Base-by-base conservation (phyloP, 2,888 invertebrate species). In the Sesia apiformis region DNA sequence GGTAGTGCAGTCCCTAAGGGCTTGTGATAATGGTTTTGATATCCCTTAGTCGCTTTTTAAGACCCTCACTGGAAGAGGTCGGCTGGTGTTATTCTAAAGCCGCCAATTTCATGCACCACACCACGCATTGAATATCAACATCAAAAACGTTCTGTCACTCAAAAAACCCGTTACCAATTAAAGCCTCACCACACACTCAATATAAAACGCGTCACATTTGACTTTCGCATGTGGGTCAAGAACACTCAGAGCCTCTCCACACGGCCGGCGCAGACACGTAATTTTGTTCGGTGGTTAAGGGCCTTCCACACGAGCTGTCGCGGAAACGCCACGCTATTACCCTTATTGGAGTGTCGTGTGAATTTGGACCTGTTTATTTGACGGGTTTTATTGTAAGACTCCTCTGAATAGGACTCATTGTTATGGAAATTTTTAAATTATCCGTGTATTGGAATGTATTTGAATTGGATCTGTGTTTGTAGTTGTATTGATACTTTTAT, bases 271-370 rank as follows among this genome's bases (percentile, higher is more conserved):
- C 63, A 63, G 67, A 58, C 70, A 69, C 67, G 64, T 72, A 71
- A 78, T 74, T 75, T 71, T 74, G 67, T 69, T 69, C 69, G n/a
- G 23, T n/a, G 4, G 23, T 46, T n/a, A 46, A 46, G 46, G 46
- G 46, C 46, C 23, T 46, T 46, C 46, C 46, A 46, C 23, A 46
- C 46, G 7, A 46, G 46, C 46, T 46, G n/a, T n/a, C 46, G 46
- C n/a, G 46, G 46, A 4, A 46, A 3, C 46, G 46, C 23, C 46
- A 23, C 46, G 46, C 46, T 46, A 46, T 46, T 46, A 46, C 8
- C 46, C n/a, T 23, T 23, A 23, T n/a, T 46, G 3, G 46, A 46
- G 46, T 46, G 46, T 3, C 43, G 8, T 46, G 43, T 46, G 46
- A 46, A 46, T 46, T 46, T 6, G n/a, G 46, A 4, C 8, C 46